phyloP scores from a whole-genome alignment of 2,888 invertebrate species.

The Drosophila macrospina region DNA sequence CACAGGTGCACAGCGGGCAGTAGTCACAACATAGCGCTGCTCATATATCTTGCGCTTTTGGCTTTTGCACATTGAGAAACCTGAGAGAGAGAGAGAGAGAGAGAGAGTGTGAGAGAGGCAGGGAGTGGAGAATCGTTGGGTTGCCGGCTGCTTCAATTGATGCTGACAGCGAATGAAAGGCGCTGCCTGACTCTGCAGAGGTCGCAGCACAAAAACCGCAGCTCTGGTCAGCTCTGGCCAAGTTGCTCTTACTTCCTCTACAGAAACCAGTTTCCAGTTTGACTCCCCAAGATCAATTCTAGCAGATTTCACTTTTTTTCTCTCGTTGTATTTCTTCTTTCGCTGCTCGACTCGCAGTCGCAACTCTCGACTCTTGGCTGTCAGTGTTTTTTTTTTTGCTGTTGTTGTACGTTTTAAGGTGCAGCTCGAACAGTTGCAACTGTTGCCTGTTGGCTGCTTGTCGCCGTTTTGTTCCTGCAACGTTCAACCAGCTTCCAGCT shows the following conservation, averaged over 20 bases:
- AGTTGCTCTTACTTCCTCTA: slow-evolving; percentile 59
- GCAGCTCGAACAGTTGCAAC: slow-evolving; percentile 78
- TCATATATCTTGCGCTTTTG: slow-evolving; percentile 65
- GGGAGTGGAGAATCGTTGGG: slow-evolving; percentile 2
- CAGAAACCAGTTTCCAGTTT: slow-evolving; percentile 76
- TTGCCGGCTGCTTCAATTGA: slow-evolving; percentile 73
- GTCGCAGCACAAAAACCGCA: slow-evolving; percentile 44
- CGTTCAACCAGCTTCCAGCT: slow-evolving; percentile 58
- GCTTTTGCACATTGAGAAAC: not conserved
- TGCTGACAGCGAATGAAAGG: slow-evolving; percentile 81
- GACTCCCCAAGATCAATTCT: slow-evolving; percentile 81
- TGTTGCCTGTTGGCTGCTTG: slow-evolving; percentile 75
- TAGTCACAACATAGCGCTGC: slow-evolving; percentile 74
- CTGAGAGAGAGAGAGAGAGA: not conserved
- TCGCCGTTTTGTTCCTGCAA: slow-evolving; percentile 76
- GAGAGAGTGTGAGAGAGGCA: not conserved
- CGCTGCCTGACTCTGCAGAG: slow-evolving; percentile 53
- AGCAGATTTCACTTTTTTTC: slow-evolving; percentile 80
- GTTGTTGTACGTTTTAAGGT: slow-evolving; percentile 59
- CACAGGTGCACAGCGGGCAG: slow-evolving; percentile 80
- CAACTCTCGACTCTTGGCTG: slow-evolving; percentile 46
- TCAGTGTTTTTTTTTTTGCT: slow-evolving; percentile 45
- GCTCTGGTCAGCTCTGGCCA: slow-evolving; percentile 21
- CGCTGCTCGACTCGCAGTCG: slow-evolving; percentile 37
- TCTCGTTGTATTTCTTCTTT: slow-evolving; percentile 1